Conservation (phyloP, 2,888 invertebrate species). For the Synergus itoensis region DNA sequence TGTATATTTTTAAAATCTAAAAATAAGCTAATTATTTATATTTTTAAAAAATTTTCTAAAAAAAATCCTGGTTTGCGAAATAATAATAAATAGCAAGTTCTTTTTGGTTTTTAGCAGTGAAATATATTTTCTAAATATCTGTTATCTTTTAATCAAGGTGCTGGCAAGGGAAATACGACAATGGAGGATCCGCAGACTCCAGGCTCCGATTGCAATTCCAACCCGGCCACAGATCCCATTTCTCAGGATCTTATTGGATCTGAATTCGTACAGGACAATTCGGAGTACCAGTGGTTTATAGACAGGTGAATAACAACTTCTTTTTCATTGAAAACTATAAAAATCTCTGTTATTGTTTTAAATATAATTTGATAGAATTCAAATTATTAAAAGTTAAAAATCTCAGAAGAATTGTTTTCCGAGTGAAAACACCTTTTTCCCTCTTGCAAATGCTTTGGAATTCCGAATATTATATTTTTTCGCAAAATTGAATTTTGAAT, state of each 20-base stretch:
- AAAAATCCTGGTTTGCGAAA: neutral
- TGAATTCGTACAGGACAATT: conserved; percentile 91
- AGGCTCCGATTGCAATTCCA: conserved; percentile 82
- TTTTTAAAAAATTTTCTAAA: neutral
- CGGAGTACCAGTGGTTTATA: conserved; percentile 94
- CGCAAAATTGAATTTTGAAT: too few species aligned
- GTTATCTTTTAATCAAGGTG: conserved; percentile 59
- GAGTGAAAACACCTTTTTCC: neutral
- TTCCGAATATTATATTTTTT: too few species aligned
- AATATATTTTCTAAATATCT: neutral
- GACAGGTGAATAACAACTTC: conserved; percentile 83
- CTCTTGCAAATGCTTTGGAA: neutral
- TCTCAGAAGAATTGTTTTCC: neutral
- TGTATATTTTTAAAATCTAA: neutral
- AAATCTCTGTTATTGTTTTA: neutral
- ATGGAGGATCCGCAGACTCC: conserved; percentile 78
- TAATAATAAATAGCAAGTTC: neutral
- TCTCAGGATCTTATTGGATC: conserved; percentile 79
- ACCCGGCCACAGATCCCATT: conserved; percentile 80
- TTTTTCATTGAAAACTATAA: neutral
- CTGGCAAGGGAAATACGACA: conserved; percentile 67
- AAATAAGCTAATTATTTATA: neutral
- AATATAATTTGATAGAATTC: neutral
- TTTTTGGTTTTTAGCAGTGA: conserved; percentile 3
- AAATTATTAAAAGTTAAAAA: neutral